Conservation (phyloP, 2,113 vertebrate genomes). For the Aythya baeri region DNA sequence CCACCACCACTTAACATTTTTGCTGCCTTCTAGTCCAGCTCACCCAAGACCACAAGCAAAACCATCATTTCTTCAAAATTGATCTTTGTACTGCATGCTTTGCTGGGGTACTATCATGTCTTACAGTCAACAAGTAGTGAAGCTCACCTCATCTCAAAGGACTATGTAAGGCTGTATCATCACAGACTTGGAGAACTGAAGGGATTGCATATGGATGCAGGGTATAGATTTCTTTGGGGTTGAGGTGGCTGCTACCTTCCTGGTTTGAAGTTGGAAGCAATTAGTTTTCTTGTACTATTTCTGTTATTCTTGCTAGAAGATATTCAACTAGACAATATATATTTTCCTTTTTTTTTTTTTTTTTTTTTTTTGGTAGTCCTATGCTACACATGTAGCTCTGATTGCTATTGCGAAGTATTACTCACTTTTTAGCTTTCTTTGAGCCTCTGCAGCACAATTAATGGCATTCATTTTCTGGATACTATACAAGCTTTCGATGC, state of each 20-base stretch:
- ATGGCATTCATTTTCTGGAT: not conserved
- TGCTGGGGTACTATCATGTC: rapidly evolving
- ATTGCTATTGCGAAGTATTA: not conserved
- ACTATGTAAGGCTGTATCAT: not conserved
- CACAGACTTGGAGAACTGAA: not conserved
- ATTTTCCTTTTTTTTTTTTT: not conserved
- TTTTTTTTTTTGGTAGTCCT: not conserved
- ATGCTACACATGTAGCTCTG: not conserved
- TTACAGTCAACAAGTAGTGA: not conserved
- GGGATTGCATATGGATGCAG: not conserved
- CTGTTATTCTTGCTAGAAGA: not conserved
- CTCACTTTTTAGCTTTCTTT: not conserved
- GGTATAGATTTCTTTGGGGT: not conserved
- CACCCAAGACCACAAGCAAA: not conserved
- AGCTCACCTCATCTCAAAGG: not conserved
- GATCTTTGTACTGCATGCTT: not conserved
- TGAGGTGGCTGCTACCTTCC: not conserved
- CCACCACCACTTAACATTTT: rapidly evolving
- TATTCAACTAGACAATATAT: not conserved
- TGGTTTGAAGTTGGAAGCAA: not conserved
- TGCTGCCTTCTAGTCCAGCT: not conserved
- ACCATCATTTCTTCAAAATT: not conserved
- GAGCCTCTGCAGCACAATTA: not conserved
- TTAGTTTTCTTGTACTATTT: not conserved
- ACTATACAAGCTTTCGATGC: not conserved